Conservation (phyloP, 2,113 vertebrate species). For the Cyanistes caeruleus region DNA sequence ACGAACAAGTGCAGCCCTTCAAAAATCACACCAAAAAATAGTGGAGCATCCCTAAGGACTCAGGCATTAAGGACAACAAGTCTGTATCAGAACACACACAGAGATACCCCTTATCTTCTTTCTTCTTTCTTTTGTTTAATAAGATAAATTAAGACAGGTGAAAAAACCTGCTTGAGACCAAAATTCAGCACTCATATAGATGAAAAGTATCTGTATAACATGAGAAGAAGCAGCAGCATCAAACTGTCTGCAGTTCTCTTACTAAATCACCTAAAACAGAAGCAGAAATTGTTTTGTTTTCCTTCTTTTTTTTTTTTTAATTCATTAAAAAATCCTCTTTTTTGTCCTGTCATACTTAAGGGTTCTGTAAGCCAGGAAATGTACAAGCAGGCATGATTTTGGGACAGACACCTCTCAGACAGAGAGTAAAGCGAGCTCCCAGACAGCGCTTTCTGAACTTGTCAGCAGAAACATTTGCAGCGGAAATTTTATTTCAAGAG, state of each 20-base stretch:
- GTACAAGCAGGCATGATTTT: neutral
- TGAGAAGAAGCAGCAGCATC: neutral
- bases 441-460: neutral
- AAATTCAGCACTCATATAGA: neutral
- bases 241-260: neutral
- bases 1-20: neutral
- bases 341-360: neutral
- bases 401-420: neutral
- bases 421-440: neutral
- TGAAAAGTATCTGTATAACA: neutral
- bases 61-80: neutral
- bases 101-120: neutral
- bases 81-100: neutral
- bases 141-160: neutral
- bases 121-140: neutral
- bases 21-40: neutral
- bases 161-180: neutral
- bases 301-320: accelerated
- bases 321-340: neutral
- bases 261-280: neutral
- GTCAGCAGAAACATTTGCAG: neutral
- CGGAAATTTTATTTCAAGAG: neutral
- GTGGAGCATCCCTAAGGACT: neutral
- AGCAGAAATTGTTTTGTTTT: neutral
- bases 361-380: neutral